These are phyloP conservation scores for Drosophila paucipuncta DNA, from an alignment of 2,888 invertebrate genomes.

Conservation along the genomic window DNA sequence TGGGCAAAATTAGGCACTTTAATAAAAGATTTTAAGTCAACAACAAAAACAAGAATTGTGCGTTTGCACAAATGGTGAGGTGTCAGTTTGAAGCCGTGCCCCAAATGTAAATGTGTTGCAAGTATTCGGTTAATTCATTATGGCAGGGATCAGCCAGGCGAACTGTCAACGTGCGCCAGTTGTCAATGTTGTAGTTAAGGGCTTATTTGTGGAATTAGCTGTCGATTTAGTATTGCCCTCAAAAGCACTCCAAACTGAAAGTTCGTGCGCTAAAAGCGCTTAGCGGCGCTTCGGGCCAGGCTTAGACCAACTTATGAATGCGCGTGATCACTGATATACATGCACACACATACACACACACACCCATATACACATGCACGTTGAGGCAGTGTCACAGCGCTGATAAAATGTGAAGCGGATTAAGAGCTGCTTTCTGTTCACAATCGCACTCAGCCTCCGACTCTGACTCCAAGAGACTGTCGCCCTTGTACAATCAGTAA, in stretches of 20 bases:
- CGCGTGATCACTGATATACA: conserved; percentile 55
- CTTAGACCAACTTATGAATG: conserved; percentile 74
- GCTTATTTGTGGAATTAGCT: conserved; percentile 77
- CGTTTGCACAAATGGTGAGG: conserved; percentile 31
- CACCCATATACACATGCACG: conserved; percentile 15
- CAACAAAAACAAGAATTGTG: conserved; percentile 8
- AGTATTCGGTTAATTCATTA: conserved; percentile 76
- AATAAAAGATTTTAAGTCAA: conserved; percentile 17
- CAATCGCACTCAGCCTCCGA: conserved; percentile 8
- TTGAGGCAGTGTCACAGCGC: conserved; percentile 74
- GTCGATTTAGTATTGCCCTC: conserved; percentile 67
- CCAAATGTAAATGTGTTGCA: conserved; percentile 55
- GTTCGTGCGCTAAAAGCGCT: conserved; percentile 68
- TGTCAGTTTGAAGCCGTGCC: conserved; percentile 29
- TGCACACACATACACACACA: conserved; percentile 25
- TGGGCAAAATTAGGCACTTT: neutral
- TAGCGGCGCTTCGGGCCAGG: conserved; percentile 71
- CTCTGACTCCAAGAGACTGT: conserved; percentile 19
- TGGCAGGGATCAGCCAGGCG: conserved; percentile 10
- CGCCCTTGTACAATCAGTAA: conserved; percentile 75
- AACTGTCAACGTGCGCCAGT: conserved; percentile 51
- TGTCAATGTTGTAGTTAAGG: conserved; percentile 79
- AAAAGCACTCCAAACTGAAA: conserved; percentile 39
- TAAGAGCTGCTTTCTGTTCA: conserved; percentile 58
- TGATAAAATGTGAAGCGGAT: conserved; percentile 82